Evolutionary conservation across 2,797 vertebrate species (phyloP), one percentile per base, ranked within the genome.

Genomic region (Myotis pilosus): DNA sequence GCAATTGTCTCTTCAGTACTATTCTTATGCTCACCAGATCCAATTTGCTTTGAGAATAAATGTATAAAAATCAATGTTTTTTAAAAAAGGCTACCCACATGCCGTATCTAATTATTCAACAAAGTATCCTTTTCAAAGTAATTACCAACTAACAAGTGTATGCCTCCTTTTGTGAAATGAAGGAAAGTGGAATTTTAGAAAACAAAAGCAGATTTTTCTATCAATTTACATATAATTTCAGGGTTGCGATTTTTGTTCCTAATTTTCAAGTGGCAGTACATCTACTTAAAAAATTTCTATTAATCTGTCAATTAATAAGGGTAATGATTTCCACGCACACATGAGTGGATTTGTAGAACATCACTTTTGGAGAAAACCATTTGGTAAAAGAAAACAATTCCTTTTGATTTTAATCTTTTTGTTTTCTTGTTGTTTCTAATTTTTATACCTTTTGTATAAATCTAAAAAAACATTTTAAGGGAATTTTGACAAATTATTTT

Each of bases 1-100:
- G 96, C 92, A 98, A 97, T 96, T 94, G 95, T 97, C 95, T 97
- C 84, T 94, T 93, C 93, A 95, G 94, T 75, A 89, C 88, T 96
- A 94, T 96, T 96, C 97, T 97, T 79, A 71, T 81, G 44, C 90
- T 97, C 72, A 96, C 90, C 94, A 94, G 76, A 95, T 93, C 91
- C 55, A 95, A 95, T 57, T 94, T 92, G 57, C 94, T 97, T 97
- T 94, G 88, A 98, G 96, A 86, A 90, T 87, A 97, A 97, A 82
- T 94, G 90, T 94, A 96, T 97, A 94, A 96, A 97, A 96, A 93
- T 90, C 89, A 97, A 95, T 69, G 85, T 91, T 95, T 55, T 19
- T 41, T 82, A 78, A 95, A 93, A 83, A 79, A 92, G 33, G 15
- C 57, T 95, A 91, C 41, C 80, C 87, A 87, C 95, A 87, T n/a